Evolutionary conservation across 2,888 invertebrate genomes (phyloP).

Genomic region (Seira sanloemensis): DNA sequence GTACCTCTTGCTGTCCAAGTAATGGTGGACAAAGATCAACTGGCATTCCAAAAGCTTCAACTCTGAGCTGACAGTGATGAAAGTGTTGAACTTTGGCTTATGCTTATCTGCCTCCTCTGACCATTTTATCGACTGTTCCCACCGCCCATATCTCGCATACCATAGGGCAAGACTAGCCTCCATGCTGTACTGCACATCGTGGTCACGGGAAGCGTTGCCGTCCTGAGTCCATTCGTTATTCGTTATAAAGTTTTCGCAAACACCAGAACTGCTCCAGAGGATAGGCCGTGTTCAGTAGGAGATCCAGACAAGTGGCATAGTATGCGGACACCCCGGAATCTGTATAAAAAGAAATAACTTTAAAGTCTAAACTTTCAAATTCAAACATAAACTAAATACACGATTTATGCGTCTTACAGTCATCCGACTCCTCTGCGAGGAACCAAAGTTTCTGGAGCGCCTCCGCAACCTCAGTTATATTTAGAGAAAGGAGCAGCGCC

Average conservation of each 20-base stretch:
- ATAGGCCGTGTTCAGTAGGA: slow-evolving; percentile 79
- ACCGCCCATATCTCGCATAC: slow-evolving; percentile 66
- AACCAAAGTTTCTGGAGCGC: slow-evolving; percentile 69
- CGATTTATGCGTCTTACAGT: slow-evolving; percentile 30
- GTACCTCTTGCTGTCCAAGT: slow-evolving; percentile 69
- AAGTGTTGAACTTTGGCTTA: slow-evolving; percentile 55
- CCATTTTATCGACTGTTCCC: slow-evolving; percentile 67
- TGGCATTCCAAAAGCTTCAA: slow-evolving; percentile 68
- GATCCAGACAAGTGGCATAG: slow-evolving; percentile 79
- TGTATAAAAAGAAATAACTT: slow-evolving; percentile 49
- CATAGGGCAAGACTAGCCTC: slow-evolving; percentile 68
- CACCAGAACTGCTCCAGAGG: slow-evolving; percentile 68
- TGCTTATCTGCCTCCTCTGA: slow-evolving; percentile 59
- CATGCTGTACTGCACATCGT: slow-evolving; percentile 67
- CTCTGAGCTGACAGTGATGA: slow-evolving; percentile 58
- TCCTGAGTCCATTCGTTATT: slow-evolving; percentile 66
- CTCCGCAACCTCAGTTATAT: slow-evolving; percentile 66
- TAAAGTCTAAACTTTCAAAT: background rate
- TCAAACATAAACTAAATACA: background rate
- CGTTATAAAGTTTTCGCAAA: slow-evolving; percentile 67
- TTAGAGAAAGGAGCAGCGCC: slow-evolving; percentile 41
- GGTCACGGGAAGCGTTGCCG: slow-evolving; percentile 53
- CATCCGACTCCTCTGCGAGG: slow-evolving; percentile 57
- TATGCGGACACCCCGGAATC: slow-evolving; percentile 80
- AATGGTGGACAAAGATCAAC: slow-evolving; percentile 70